Conservation (phyloP, 1,140 invertebrate genomes). For the Psilanteris sp. region DNA sequence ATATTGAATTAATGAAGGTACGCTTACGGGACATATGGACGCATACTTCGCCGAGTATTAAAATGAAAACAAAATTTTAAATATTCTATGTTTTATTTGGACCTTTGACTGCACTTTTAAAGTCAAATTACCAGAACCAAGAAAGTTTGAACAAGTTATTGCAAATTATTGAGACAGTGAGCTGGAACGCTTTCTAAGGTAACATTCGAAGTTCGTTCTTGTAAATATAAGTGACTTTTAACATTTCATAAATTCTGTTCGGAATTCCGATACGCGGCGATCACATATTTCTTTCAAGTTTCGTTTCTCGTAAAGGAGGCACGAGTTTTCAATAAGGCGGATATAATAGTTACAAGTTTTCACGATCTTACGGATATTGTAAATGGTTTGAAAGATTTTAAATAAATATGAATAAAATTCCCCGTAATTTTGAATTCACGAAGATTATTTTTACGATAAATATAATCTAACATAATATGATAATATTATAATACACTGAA, state of each 20-base stretch:
- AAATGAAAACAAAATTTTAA: background rate
- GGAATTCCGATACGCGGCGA: constrained; percentile 26
- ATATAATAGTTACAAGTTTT: constrained; percentile 27
- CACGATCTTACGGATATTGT: constrained; percentile 7
- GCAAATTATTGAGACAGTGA: constrained; percentile 44
- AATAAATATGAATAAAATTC: too few species aligned
- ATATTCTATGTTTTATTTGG: background rate
- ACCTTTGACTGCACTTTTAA: constrained; percentile 13
- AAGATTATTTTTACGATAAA: too few species aligned
- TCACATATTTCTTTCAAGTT: constrained; percentile 38
- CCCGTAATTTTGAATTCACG: too few species aligned
- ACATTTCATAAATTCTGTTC: constrained; percentile 28
- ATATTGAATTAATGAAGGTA: too few species aligned
- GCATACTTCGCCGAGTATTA: too few species aligned
- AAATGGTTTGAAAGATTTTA: background rate
- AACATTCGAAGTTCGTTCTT: constrained; percentile 16
- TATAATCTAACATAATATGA: too few species aligned
- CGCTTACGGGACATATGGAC: too few species aligned
- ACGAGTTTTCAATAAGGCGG: constrained; percentile 38
- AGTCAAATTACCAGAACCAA: constrained; percentile 24
- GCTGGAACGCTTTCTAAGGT: constrained; percentile 1
- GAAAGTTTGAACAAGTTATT: constrained; percentile 33
- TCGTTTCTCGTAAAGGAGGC: constrained; percentile 9
- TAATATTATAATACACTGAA: too few species aligned
- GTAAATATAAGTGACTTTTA: constrained; percentile 49